Evolutionary conservation across 2,797 vertebrate species (phyloP), one percentile per base, ranked within the genome.

Genomic region (Ambastaia sidthimunki): DNA sequence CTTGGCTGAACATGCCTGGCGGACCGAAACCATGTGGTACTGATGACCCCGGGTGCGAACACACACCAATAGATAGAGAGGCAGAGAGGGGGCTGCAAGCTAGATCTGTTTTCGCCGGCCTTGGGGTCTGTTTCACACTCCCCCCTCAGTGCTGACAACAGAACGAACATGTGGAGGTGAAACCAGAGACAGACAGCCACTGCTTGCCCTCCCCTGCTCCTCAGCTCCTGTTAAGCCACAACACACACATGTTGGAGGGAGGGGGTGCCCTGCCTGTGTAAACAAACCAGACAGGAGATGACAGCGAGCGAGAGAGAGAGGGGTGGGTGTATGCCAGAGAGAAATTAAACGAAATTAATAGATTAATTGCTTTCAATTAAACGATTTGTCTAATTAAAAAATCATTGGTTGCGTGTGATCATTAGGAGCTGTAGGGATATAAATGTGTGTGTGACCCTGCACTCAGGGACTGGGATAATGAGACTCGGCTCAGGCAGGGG

Each of bases 71-170:
- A 68, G 15, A 60, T 21, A 23, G 23, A 44, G 60, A 80, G 68
- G 76, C 54, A 41, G 13, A 7, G 57, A 21, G 23, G 19, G 19
- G 63, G 55, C 80, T n/a, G 74, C 78, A 81, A 77, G 71, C 59
- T 79, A 81, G 85, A 86, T 87, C 89, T 86, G 25, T 85, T 88
- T 86, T 21, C 84, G 85, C 83, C 78, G 82, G 74, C 41, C 67
- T 82, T 80, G 73, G 85, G 88, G 85, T 84, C 80, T 74, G 69
- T 84, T 84, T 86, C 81, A 75, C 76, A 83, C 80, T 28, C 81
- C 77, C 74, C 57, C 81, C 82, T 73, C 67, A 52, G 78, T 23
- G 50, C 81, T 83, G 87, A 90, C 88, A 89, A 87, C 70, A 72
- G 82, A 74, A 87, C 71, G 74, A 88, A 82, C 80, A 86, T 78